These are phyloP conservation scores for Heterohyrax brucei DNA, from an alignment of 2,797 vertebrate genomes.

Conservation along the genomic window DNA sequence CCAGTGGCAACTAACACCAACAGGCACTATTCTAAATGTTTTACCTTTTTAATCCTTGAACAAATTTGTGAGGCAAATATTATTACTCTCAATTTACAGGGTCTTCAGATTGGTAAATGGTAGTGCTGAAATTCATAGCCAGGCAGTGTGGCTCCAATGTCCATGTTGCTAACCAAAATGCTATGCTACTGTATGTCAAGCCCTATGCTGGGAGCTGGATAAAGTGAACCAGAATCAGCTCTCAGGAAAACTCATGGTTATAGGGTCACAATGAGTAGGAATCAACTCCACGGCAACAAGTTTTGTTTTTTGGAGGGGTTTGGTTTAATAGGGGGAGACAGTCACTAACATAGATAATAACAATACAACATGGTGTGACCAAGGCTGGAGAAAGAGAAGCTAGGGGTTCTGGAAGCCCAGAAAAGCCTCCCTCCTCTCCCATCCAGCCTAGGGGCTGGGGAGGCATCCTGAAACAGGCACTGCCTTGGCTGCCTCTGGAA, in stretches of 20 bases:
- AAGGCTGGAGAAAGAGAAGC: neutral
- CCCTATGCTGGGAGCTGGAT: neutral
- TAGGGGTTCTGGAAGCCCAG: neutral
- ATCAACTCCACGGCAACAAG: too few relatives aligned
- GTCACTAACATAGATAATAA: slow-evolving; percentile 22
- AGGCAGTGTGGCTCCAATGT: slow-evolving; percentile 46
- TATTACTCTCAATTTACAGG: too few relatives aligned
- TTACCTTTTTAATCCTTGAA: slow-evolving; percentile 62
- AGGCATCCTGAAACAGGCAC: slow-evolving; percentile 9
- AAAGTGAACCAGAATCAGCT: slow-evolving; percentile 26
- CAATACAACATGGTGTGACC: neutral
- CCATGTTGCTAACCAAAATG: neutral
- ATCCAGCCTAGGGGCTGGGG: neutral
- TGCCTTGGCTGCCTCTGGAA: neutral
- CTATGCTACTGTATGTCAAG: slow-evolving; percentile 9
- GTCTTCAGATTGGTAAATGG: neutral
- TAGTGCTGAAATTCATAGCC: slow-evolving; percentile 25
- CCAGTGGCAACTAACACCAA: too few relatives aligned
- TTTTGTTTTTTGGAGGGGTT: too few relatives aligned
- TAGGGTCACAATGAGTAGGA: too few relatives aligned
- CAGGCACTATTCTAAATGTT: slow-evolving; percentile 40
- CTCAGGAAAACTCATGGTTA: neutral
- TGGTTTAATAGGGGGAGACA: neutral
- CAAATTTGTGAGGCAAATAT: neutral
- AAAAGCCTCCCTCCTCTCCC: neutral